Conservation (phyloP, 2,888 invertebrate species). For the Operophtera brumata region DNA sequence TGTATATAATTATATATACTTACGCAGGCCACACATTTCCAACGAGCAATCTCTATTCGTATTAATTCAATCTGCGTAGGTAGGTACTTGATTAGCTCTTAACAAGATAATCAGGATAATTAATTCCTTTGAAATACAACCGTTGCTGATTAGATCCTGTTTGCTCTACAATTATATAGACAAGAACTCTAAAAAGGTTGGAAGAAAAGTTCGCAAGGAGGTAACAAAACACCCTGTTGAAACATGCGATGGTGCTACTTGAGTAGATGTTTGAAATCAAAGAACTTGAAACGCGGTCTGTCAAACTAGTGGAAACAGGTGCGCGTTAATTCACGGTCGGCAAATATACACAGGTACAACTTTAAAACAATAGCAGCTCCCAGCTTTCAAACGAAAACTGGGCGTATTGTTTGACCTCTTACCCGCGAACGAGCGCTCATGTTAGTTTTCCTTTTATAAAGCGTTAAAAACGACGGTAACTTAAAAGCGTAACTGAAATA, state of each 20-base stretch:
- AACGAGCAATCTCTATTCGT: neutral
- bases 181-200: neutral
- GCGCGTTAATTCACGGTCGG: slow-evolving; percentile 25
- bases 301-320: slow-evolving; percentile 30
- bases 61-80: neutral
- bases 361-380: slow-evolving; percentile 27
- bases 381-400: slow-evolving; percentile 32
- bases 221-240: slow-evolving; percentile 6
- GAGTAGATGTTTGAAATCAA: slow-evolving; percentile 14
- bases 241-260: slow-evolving; percentile 5
- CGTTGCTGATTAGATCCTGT: neutral
- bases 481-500: slow-evolving; percentile 23
- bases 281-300: slow-evolving; percentile 21
- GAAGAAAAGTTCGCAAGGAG: slow-evolving; percentile 13
- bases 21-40: neutral
- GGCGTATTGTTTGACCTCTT: slow-evolving; percentile 34
- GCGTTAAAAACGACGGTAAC: slow-evolving; percentile 19
- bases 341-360: slow-evolving; percentile 17
- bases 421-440: slow-evolving; percentile 18
- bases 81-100: neutral
- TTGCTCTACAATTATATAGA: slow-evolving; percentile 1
- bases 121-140: slow-evolving; percentile 24
- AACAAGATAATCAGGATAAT: slow-evolving; percentile 18
- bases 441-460: slow-evolving; percentile 25
- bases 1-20: too few relatives aligned